Evolutionary conservation across 2,797 vertebrate genomes (phyloP).

Genomic region (Natrix natrix): DNA sequence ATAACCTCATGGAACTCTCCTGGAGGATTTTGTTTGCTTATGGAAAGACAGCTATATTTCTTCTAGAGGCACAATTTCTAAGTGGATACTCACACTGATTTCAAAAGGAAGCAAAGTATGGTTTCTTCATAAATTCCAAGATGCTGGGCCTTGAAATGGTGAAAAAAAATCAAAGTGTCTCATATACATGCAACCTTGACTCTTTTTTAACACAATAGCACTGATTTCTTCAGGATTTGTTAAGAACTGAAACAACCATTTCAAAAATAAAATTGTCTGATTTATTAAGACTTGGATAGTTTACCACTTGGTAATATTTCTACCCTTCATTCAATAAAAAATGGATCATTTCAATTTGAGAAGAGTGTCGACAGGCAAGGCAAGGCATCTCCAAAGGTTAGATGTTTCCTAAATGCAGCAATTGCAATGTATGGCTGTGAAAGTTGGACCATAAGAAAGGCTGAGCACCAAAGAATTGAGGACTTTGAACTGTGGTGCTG

Average conservation of each 20-base stretch:
- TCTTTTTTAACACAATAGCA: neutral
- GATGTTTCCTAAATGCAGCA: neutral
- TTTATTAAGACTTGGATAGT: neutral
- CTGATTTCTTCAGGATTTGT: neutral
- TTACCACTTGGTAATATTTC: neutral
- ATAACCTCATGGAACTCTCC: neutral
- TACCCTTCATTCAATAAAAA: neutral
- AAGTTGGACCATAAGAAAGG: too few relatives aligned
- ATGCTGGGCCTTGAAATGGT: neutral
- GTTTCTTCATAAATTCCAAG: neutral
- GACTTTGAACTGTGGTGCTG: too few relatives aligned
- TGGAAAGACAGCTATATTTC: conserved; percentile 6
- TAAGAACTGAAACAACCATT: neutral
- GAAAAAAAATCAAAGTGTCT: neutral
- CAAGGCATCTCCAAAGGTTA: neutral
- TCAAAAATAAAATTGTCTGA: neutral
- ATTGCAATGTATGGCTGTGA: too few relatives aligned
- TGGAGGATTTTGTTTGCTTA: conserved; percentile 17
- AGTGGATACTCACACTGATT: neutral
- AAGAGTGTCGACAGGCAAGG: neutral
- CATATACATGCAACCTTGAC: neutral
- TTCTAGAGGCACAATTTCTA: conserved; percentile 9
- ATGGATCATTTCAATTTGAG: neutral
- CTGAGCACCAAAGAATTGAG: too few relatives aligned
- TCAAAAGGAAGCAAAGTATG: neutral